Conservation (phyloP, 2,888 invertebrate genomes). For the Troides helena region DNA sequence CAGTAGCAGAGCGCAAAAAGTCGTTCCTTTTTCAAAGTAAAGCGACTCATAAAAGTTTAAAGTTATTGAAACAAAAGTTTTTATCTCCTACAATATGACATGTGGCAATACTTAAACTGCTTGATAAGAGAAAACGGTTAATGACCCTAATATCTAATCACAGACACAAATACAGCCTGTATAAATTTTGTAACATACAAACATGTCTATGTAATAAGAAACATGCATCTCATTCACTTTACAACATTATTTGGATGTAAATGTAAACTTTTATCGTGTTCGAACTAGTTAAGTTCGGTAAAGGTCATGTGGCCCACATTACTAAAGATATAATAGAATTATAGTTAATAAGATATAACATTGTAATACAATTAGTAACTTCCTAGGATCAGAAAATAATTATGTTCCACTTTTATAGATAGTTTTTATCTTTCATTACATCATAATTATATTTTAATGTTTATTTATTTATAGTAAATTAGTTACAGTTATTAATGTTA, state of each 20-base stretch:
- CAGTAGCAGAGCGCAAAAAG: no score
- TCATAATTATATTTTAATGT: no score
- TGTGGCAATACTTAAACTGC: slow-evolving; percentile 5
- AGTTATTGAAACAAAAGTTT: background rate
- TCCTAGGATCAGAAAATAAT: no score
- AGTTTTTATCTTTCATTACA: no score
- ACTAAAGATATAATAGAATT: background rate
- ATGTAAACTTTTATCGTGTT: slow-evolving; percentile 17
- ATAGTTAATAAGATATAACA: background rate
- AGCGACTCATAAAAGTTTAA: background rate
- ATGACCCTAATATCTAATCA: slow-evolving; percentile 23
- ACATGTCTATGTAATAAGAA: background rate
- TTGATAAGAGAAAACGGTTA: slow-evolving; percentile 13
- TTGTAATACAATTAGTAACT: background rate
- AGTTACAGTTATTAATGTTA: no score
- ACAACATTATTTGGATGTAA: slow-evolving; percentile 18
- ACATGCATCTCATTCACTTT: slow-evolving; percentile 1
- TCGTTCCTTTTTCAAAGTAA: no score
- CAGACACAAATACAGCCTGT: slow-evolving; percentile 7
- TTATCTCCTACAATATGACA: background rate
- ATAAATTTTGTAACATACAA: slow-evolving; percentile 2
- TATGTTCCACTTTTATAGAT: no score
- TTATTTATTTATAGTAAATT: no score
- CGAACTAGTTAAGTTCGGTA: slow-evolving; percentile 16
- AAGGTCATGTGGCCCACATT: slow-evolving; percentile 13